Conservation (phyloP, 2,797 vertebrate species). For the Melanotaenia maccullochi region DNA sequence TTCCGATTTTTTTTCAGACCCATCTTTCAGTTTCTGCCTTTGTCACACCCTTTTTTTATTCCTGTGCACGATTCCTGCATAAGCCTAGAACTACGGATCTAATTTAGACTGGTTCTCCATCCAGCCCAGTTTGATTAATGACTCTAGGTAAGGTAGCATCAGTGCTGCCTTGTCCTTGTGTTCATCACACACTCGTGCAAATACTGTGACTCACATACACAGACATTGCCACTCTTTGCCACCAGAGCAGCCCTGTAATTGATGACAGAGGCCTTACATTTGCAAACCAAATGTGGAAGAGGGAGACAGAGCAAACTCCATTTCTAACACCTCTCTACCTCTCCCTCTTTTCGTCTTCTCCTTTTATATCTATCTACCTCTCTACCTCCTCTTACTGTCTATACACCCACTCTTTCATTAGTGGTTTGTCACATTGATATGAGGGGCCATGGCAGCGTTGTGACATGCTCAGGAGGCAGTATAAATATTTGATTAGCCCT, state of each 20-base stretch:
- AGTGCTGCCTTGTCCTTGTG: constrained; percentile 85
- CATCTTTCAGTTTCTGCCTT: constrained; percentile 43
- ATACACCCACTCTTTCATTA: constrained; percentile 85
- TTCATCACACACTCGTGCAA: constrained; percentile 74
- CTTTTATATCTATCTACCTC: constrained; percentile 36
- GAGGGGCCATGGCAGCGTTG: constrained; percentile 80
- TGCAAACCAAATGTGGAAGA: constrained; percentile 94
- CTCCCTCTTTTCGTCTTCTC: constrained; percentile 16
- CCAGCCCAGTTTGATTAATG: constrained; percentile 90
- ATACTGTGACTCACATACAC: constrained; percentile 18
- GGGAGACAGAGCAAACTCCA: constrained; percentile 77
- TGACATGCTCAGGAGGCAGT: constrained; percentile 93
- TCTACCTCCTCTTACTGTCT: constrained; percentile 50
- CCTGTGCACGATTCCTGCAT: constrained; percentile 78
- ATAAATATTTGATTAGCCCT: constrained; percentile 99
- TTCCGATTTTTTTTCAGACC: constrained; percentile 31
- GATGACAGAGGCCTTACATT: constrained; percentile 88
- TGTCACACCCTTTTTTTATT: constrained; percentile 5
- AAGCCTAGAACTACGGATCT: constrained; percentile 91
- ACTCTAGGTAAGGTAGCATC: constrained; percentile 85
- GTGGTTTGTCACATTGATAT: constrained; percentile 95
- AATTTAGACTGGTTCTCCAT: constrained; percentile 88
- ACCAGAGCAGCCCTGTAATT: constrained; percentile 86
- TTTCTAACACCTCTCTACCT: constrained; percentile 57
- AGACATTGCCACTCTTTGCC: constrained; percentile 40